A percentile compares a stretch with the other conserved stretches of the same genome.
Evolutionary conservation across 2,113 vertebrate species (phyloP).

Genomic region (Daphoenositta chrysoptera): DNA sequence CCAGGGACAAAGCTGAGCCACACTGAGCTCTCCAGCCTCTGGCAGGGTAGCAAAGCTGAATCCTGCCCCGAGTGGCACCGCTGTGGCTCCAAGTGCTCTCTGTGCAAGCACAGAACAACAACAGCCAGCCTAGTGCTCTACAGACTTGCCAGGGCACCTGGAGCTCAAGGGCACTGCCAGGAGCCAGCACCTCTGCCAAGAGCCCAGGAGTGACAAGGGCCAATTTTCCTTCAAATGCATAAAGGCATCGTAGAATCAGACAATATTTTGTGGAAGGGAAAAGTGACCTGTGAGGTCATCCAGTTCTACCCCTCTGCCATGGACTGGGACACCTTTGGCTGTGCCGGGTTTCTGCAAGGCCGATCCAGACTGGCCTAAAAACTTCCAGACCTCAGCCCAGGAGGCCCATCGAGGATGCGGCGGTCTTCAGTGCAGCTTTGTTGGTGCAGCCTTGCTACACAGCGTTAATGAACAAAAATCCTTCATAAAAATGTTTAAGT

Average conservation of each 20-base stretch:
- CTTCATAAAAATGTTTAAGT: neutral
- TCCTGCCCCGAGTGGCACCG: neutral
- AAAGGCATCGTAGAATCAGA: neutral
- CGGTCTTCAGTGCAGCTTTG: neutral
- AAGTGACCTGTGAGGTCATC: neutral
- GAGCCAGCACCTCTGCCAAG: too few species aligned
- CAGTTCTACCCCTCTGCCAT: neutral
- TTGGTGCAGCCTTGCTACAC: neutral
- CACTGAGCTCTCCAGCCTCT: neutral
- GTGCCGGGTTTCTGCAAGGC: neutral
- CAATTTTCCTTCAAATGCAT: neutral
- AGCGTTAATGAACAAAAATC: neutral
- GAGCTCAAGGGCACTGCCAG: neutral
- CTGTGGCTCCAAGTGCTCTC: neutral
- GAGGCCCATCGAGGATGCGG: neutral
- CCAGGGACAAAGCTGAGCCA: neutral
- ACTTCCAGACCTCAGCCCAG: neutral
- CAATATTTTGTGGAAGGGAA: neutral
- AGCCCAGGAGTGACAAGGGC: neutral
- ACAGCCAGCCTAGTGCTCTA: neutral
- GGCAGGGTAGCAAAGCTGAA: neutral
- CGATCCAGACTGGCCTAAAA: neutral
- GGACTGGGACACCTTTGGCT: neutral
- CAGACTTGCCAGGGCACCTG: neutral
- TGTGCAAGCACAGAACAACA: neutral